These are phyloP conservation scores for Lepidochrysops patricia DNA, from an alignment of 2,888 invertebrate genomes.

Conservation along the genomic window DNA sequence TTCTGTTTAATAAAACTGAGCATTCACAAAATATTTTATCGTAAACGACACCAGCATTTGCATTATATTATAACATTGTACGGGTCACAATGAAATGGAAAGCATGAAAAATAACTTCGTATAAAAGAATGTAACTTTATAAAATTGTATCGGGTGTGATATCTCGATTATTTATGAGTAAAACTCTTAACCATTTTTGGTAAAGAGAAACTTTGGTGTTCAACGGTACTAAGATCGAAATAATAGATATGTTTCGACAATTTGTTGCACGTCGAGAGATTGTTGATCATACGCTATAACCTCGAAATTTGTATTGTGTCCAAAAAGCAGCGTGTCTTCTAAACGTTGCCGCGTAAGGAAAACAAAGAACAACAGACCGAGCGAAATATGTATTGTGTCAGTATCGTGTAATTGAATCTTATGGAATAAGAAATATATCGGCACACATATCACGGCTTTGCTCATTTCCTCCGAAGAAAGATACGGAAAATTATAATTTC, in stretches of 20 bases:
- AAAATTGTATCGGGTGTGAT: neutral
- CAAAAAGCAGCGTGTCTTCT: slow-evolving; percentile 34
- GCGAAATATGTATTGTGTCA: slow-evolving; percentile 45
- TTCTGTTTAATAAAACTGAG: neutral
- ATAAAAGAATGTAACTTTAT: neutral
- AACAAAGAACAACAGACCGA: slow-evolving; percentile 51
- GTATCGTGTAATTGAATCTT: slow-evolving; percentile 66
- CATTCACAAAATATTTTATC: neutral
- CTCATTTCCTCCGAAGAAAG: neutral
- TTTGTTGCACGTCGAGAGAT: slow-evolving; percentile 6
- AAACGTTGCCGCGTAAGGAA: slow-evolving; percentile 38
- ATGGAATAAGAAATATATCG: slow-evolving; percentile 18
- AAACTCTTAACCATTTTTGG: slow-evolving; percentile 1
- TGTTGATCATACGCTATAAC: neutral
- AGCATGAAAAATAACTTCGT: neutral
- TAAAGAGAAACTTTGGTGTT: slow-evolving; percentile 9
- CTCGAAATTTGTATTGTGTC: slow-evolving; percentile 4
- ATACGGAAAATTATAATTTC: slow-evolving; percentile 9
- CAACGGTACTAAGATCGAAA: slow-evolving; percentile 1
- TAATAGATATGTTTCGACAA: neutral
- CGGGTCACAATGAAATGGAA: neutral
- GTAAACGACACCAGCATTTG: neutral
- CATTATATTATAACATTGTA: neutral
- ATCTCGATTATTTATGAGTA: neutral
- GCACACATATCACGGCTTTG: neutral